Evolutionary conservation across 2,888 invertebrate species (phyloP).

Genomic region (Palloptera scutellata): DNA sequence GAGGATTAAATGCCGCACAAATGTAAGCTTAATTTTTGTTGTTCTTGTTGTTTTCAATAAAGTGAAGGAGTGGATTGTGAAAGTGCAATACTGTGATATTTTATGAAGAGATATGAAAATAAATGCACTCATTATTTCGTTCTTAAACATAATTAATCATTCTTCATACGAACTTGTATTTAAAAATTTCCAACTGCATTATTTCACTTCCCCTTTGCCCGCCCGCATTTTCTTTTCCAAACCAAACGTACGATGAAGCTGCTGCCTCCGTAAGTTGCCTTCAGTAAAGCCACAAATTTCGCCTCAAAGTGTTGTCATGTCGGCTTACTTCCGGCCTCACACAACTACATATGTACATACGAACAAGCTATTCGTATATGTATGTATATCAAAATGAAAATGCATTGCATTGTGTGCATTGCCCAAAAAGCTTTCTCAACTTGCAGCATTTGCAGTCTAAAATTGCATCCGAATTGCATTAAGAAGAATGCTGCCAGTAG

Average conservation of each 20-base stretch:
- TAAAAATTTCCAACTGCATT: too few species aligned
- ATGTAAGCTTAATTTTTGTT: too few species aligned
- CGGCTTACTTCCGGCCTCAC: slow-evolving; percentile 36
- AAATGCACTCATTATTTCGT: too few species aligned
- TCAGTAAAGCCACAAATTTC: slow-evolving; percentile 44
- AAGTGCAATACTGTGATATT: too few species aligned
- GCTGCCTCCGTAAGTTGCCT: slow-evolving; percentile 15
- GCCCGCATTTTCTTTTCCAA: not conserved
- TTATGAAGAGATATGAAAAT: too few species aligned
- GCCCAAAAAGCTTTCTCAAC: slow-evolving; percentile 29
- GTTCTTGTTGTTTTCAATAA: too few species aligned
- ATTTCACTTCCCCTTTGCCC: too few species aligned
- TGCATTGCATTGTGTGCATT: slow-evolving; percentile 18
- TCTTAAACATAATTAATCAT: too few species aligned
- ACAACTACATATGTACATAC: not conserved
- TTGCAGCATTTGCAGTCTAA: not conserved
- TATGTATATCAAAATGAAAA: not conserved
- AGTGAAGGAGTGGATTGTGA: too few species aligned
- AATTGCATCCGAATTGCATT: slow-evolving; percentile 31
- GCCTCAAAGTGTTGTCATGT: slow-evolving; percentile 45
- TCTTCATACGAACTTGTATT: too few species aligned
- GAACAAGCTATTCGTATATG: not conserved
- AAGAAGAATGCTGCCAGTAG: slow-evolving; percentile 21
- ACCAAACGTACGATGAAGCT: not conserved
- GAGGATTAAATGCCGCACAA: too few species aligned